phyloP scores from a whole-genome alignment of 1,140 invertebrate genomes.

The Kradibia gibbosae region DNA sequence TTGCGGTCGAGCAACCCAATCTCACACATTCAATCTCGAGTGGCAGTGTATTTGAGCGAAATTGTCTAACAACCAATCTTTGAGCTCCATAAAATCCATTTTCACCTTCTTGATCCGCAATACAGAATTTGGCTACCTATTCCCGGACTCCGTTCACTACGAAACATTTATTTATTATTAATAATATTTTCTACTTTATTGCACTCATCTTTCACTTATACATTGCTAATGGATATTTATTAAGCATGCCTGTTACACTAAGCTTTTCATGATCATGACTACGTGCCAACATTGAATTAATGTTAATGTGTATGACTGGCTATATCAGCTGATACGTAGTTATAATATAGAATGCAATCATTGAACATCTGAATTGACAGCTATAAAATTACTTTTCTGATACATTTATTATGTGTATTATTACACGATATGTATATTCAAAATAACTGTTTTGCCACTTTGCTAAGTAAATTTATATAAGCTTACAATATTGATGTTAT shows the following conservation, averaged over 20 bases:
- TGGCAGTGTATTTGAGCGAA: background rate
- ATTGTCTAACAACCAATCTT: background rate
- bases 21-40: background rate
- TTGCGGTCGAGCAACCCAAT: background rate
- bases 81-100: background rate
- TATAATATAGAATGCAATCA: background rate
- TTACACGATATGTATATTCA: background rate
- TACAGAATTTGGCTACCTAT: background rate
- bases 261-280: background rate
- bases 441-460: background rate
- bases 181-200: background rate
- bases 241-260: background rate
- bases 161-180: background rate
- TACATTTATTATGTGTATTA: background rate
- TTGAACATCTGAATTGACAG: background rate
- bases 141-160: background rate
- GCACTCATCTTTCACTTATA: background rate
- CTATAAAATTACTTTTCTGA: background rate
- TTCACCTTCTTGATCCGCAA: background rate
- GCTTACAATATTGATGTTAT: background rate
- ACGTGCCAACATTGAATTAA: background rate
- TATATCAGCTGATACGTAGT: background rate
- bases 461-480: background rate
- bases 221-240: background rate
- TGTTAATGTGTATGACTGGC: background rate